Evolutionary conservation across 2,797 vertebrate genomes (phyloP), one percentile per base, ranked within the genome.

Genomic region (Hylomyscus alleni): DNA sequence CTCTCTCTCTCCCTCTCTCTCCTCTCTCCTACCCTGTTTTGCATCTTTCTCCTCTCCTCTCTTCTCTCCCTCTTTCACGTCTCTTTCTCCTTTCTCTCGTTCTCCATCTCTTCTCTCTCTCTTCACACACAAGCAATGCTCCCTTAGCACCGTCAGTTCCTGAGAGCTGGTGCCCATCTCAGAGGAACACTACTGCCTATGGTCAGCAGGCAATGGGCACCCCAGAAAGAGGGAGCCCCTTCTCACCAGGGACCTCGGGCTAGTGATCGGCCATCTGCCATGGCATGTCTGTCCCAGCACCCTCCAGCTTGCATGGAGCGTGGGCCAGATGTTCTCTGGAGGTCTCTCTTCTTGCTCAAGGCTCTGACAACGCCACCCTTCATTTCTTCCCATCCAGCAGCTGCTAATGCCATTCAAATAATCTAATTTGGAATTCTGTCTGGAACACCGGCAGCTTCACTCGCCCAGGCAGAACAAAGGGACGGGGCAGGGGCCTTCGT

Each of bases 381-480:
- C 77, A 2, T 4, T 47, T 77, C 89, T 88, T 75, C 75, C 17
- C 37, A 78, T 85, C 54, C 91, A 90, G 91, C 95, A 95, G 93
- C 95, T 98, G 97, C 77, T 89, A 84, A 29, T 62, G 89, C 85
- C 91, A 75, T 78, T 95, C 92, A 93, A 69, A 94, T 88, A 75
- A 93, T 95, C 95, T 90, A 62, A 95, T 96, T 94, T 58, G 67
- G 52, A 94, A 93, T 94, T 91, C 94, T 75, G 90, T 95, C 94
- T 75, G 94, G 96, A 92, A 44, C 7, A 22, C 34, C 88, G 85
- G 58, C 83, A 40, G 93, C n/a, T 37, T 75, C 84, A 12, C 86
- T 83, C 0, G 0, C 81, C 82, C 69, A 37, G 89, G 91, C 83
- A 75, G 96, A 96, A 85, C 94, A 95, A 85, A 95, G 73, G 26